phyloP scores from a whole-genome alignment of 2,888 invertebrate genomes.

The Diploptera punctata region DNA sequence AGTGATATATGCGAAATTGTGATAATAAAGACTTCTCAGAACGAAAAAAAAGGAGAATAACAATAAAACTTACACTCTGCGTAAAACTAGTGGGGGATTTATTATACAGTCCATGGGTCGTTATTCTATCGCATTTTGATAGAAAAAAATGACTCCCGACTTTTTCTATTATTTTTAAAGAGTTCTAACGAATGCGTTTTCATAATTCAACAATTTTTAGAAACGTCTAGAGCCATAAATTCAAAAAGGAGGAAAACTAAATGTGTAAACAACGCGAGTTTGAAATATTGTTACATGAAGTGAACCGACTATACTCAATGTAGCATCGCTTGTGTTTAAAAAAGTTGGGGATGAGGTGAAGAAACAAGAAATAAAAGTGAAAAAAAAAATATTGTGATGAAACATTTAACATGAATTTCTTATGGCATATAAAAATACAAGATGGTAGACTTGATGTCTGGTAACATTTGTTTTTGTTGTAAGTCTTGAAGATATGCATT shows the following conservation, averaged over 20 bases:
- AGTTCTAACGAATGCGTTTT: background rate
- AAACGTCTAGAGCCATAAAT: too few species aligned
- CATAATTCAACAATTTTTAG: background rate
- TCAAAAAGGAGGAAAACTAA: background rate
- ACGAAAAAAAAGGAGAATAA: too few species aligned
- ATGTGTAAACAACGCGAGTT: background rate
- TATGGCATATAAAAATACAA: background rate
- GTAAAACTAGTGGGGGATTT: too few species aligned
- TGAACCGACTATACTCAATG: background rate
- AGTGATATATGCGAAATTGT: too few species aligned
- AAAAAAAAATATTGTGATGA: too few species aligned
- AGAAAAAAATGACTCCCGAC: too few species aligned
- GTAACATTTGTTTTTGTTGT: background rate
- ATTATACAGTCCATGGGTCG: too few species aligned
- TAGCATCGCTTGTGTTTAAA: background rate
- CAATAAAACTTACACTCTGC: too few species aligned
- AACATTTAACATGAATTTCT: constrained; percentile 6
- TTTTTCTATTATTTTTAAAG: background rate
- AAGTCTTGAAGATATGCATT: too few species aligned
- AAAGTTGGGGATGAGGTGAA: background rate
- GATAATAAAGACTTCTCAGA: too few species aligned
- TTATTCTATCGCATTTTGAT: too few species aligned
- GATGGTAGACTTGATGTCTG: constrained; percentile 1
- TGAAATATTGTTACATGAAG: background rate
- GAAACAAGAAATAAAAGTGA: background rate